A percentile compares a stretch with the other conserved stretches of the same genome.
phyloP scores from a whole-genome alignment of 2,797 vertebrate genomes.

The Chanos chanos region DNA sequence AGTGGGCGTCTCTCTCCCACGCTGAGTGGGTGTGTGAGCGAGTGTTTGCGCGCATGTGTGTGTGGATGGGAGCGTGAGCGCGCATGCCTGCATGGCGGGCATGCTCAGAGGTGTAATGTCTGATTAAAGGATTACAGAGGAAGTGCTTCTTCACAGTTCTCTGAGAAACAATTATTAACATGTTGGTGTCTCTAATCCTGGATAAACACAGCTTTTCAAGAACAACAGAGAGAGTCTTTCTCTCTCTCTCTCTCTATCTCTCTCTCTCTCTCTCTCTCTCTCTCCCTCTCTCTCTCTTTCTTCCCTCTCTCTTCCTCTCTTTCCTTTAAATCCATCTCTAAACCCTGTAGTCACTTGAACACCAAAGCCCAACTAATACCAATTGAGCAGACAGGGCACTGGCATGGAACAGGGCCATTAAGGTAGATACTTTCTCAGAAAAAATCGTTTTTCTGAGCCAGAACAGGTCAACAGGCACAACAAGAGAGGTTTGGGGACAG shows the following conservation, averaged over 20 bases:
- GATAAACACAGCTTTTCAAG: slow-evolving; percentile 86
- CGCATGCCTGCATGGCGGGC: slow-evolving; percentile 69
- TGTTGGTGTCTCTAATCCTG: slow-evolving; percentile 86
- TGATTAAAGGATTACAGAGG: slow-evolving; percentile 86
- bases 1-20: slow-evolving; percentile 13
- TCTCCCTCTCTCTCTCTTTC: slow-evolving; percentile 33
- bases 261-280: slow-evolving; percentile 39
- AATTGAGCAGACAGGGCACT: slow-evolving; percentile 64
- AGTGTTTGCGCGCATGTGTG: slow-evolving; percentile 4
- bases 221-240: slow-evolving; percentile 75
- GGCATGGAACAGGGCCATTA: slow-evolving; percentile 61
- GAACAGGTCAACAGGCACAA: slow-evolving; percentile 59
- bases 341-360: slow-evolving; percentile 76
- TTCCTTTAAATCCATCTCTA: slow-evolving; percentile 65
- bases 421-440: slow-evolving; percentile 32
- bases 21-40: slow-evolving; percentile 12
- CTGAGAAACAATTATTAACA: slow-evolving; percentile 87
- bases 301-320: slow-evolving; percentile 39
- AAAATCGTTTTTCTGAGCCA: slow-evolving; percentile 35
- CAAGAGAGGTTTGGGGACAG: slow-evolving; percentile 49
- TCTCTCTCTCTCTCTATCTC: too few relatives aligned
- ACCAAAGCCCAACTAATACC: slow-evolving; percentile 73
- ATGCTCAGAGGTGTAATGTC: slow-evolving; percentile 85
- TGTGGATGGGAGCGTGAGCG: slow-evolving; percentile 37
- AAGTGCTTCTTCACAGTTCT: slow-evolving; percentile 85